A percentile compares a stretch with the other conserved stretches of the same genome.
Evolutionary conservation across 2,113 vertebrate species (phyloP).

Genomic region (Calypte anna): DNA sequence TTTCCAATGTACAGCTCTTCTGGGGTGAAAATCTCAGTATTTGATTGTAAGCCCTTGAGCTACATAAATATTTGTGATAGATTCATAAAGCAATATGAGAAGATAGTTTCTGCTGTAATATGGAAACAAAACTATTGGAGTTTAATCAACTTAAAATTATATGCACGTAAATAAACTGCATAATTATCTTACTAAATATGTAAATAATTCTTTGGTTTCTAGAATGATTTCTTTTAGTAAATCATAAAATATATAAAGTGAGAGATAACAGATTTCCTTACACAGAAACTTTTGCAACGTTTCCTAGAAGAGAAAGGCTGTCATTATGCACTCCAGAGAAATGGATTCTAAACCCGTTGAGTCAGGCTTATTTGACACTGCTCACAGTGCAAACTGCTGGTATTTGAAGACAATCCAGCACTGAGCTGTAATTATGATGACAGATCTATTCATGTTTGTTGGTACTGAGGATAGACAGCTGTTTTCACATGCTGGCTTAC

Average conservation of each 20-base stretch:
- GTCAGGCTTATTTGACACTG: conserved; percentile 45
- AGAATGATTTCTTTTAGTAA: neutral
- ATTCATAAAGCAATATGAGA: neutral
- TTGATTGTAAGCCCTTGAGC: neutral
- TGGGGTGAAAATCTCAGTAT: neutral
- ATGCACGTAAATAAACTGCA: neutral
- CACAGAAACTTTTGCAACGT: neutral
- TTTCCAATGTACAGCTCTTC: neutral
- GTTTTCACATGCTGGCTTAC: conserved; percentile 60
- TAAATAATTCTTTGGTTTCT: conserved; percentile 31
- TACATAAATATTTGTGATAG: neutral
- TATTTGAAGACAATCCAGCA: conserved; percentile 63
- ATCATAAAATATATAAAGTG: neutral
- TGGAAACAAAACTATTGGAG: neutral
- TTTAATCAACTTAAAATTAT: conserved; percentile 34
- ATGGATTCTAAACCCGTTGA: conserved; percentile 36
- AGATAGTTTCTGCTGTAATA: neutral
- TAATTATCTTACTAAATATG: conserved; percentile 52
- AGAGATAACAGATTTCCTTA: neutral
- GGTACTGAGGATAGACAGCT: conserved; percentile 64
- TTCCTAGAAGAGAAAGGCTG: neutral
- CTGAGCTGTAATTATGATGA: conserved; percentile 63
- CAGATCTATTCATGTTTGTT: conserved; percentile 59
- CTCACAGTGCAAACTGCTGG: conserved; percentile 42
- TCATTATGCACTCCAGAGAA: conserved; percentile 1